Conservation (phyloP, 2,797 vertebrate species). For the Gephyroberyx darwinii region DNA sequence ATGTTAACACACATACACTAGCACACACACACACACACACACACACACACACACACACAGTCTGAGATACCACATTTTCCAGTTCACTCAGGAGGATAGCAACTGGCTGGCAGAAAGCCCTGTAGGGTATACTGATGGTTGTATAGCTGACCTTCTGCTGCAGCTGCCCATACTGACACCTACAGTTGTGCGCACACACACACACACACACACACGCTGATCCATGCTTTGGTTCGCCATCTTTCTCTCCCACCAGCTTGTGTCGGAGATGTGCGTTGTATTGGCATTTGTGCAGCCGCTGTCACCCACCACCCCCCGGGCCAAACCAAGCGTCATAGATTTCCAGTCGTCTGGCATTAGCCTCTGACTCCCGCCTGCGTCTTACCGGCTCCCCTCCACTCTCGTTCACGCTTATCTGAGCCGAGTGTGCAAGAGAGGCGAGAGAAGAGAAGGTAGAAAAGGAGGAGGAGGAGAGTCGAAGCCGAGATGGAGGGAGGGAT, state of each 20-base stretch:
- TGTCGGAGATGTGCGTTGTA: slow-evolving; percentile 21
- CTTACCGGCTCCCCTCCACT: background rate
- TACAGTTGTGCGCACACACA: slow-evolving; percentile 1
- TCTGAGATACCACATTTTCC: background rate
- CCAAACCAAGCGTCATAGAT: slow-evolving; percentile 66
- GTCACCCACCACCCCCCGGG: slow-evolving; percentile 42
- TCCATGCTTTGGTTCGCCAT: slow-evolving; percentile 21
- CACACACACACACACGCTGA: slow-evolving; percentile 24
- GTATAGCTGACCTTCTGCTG: slow-evolving; percentile 20
- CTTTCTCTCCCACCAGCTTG: slow-evolving; percentile 35
- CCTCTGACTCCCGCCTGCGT: slow-evolving; percentile 46
- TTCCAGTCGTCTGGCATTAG: slow-evolving; percentile 64
- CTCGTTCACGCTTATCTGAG: slow-evolving; percentile 43
- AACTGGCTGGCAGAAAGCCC: slow-evolving; percentile 15
- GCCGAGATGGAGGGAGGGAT: slow-evolving; percentile 7
- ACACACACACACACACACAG: background rate
- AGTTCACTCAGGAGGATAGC: slow-evolving; percentile 7
- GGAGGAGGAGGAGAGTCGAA: background rate
- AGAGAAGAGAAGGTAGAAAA: slow-evolving; percentile 11
- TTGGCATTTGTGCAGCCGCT: slow-evolving; percentile 49
- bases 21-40: background rate
- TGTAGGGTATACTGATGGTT: slow-evolving; percentile 22
- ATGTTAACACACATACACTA: slow-evolving; percentile 4
- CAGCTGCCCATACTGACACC: slow-evolving; percentile 1
- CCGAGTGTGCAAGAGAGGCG: slow-evolving; percentile 12